These are phyloP conservation scores for Rhadinocentrus ornatus DNA, from an alignment of 2,797 vertebrate genomes.

Conservation along the genomic window DNA sequence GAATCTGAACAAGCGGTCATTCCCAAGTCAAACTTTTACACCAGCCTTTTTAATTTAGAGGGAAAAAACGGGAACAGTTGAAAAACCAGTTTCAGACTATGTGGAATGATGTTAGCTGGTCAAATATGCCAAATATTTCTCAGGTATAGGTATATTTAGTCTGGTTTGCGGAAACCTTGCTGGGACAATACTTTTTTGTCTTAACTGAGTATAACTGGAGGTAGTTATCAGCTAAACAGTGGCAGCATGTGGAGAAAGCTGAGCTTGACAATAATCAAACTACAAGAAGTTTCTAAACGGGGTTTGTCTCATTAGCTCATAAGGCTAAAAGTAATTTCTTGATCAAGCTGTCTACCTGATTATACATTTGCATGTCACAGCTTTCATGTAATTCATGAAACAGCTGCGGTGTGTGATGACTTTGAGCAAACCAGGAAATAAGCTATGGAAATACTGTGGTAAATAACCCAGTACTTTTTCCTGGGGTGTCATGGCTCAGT, in stretches of 20 bases:
- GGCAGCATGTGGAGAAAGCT: not conserved
- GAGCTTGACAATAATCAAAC: not conserved
- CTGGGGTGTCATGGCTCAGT: not conserved
- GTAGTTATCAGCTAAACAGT: not conserved
- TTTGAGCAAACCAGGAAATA: not conserved
- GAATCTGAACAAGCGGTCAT: too few species aligned
- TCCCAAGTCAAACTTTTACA: too few species aligned
- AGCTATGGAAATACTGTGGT: not conserved
- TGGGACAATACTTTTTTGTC: not conserved
- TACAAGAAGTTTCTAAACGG: not conserved
- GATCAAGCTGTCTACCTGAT: not conserved
- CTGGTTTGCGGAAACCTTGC: too few species aligned
- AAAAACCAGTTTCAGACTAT: not conserved
- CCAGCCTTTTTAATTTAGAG: too few species aligned
- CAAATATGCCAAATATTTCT: too few species aligned
- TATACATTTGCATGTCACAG: slow-evolving; percentile 14
- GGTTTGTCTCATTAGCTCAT: not conserved
- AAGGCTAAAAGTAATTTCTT: not conserved
- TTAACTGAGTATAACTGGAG: not conserved
- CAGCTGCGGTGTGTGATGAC: not conserved
- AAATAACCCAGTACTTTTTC: not conserved
- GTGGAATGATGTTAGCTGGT: too few species aligned
- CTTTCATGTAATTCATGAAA: too few species aligned
- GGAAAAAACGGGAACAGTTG: too few species aligned
- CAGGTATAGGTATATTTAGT: too few species aligned